Base-by-base conservation (phyloP, 2,888 invertebrate species). In the Agriopis marginaria region DNA sequence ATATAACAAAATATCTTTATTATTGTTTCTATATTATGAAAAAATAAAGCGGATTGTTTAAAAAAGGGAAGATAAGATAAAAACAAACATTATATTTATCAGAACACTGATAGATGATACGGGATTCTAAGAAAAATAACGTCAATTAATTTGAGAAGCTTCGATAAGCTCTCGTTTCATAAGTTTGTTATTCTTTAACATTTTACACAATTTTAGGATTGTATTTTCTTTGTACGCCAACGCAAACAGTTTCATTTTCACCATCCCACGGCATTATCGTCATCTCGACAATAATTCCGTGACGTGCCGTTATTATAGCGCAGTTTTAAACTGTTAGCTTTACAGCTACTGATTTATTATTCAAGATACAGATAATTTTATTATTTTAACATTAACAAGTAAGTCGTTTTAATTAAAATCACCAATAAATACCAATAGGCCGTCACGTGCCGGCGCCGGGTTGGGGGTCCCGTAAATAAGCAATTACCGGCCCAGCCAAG, bases 401-500 rank as follows among this genome's bases (percentile, higher is more conserved):
- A 65, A 68, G 50, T 78, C 64, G 17, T 74, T 77, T 77, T 78
- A 79, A 82, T 82, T 79, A 80, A 75, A 72, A 80, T 76, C 75
- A 56, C 75, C 77, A 72, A 76, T 81, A 80, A 80, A 78, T 77
- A 63, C 73, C 75, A 66, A 72, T 79, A 72, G 69, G 77, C 74
- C 75, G 72, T 80, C 83, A 80, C 82, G 82, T 79, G 60, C 73
- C 59, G 60, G 53, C 66, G 60, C 64, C 58, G 60, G 63, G 61
- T 62, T 23, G 54, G 66, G 75, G 75, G 77, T 74, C 72, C 79
- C 77, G 83, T 86, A 88, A 88, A 88, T 87, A 89, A 88, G 83
- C 87, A 87, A 89, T 90, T 89, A 89, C 86, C 83, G 85, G 79
- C 79, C 62, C 79, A 80, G 76, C 82, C 75, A 78, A 79, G 77